Evolutionary conservation across 2,797 vertebrate species (phyloP).

Genomic region (Tympanoctomys barrerae): DNA sequence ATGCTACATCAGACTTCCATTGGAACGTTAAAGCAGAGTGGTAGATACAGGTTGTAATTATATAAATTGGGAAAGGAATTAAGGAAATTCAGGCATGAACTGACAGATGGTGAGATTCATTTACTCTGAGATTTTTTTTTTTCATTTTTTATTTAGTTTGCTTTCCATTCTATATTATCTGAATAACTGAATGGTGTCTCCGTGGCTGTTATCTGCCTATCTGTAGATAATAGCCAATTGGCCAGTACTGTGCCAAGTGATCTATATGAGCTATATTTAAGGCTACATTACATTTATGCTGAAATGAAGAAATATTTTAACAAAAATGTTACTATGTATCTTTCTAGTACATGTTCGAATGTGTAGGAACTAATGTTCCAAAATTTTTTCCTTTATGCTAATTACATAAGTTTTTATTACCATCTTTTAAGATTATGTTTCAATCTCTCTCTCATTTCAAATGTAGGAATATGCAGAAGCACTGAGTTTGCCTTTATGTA

Average conservation of each 20-base stretch:
- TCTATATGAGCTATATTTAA: constrained; percentile 67
- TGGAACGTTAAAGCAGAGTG: neutral
- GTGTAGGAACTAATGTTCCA: constrained; percentile 56
- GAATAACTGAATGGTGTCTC: neutral
- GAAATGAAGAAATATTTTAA: constrained; percentile 51
- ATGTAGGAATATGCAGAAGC: neutral
- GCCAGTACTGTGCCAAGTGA: constrained; percentile 75
- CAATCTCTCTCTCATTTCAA: constrained; percentile 6
- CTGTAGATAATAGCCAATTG: constrained; percentile 46
- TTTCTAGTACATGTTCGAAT: constrained; percentile 61
- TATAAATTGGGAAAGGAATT: neutral
- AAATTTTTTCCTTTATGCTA: constrained; percentile 46
- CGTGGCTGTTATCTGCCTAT: constrained; percentile 32
- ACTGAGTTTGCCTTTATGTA: neutral
- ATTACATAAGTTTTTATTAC: constrained; percentile 7
- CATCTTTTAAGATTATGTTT: constrained; percentile 40
- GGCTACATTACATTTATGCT: constrained; percentile 53
- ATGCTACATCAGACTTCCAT: neutral
- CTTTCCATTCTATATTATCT: neutral
- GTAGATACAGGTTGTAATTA: neutral
- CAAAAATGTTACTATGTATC: constrained; percentile 46
- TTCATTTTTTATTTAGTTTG: constrained; percentile 17
- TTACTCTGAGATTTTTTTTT: neutral
- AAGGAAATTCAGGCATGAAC: neutral
- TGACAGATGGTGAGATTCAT: neutral